A percentile compares a stretch with the other conserved stretches of the same genome.
phyloP scores from a whole-genome alignment of 2,113 vertebrate species.

The Vidua macroura region DNA sequence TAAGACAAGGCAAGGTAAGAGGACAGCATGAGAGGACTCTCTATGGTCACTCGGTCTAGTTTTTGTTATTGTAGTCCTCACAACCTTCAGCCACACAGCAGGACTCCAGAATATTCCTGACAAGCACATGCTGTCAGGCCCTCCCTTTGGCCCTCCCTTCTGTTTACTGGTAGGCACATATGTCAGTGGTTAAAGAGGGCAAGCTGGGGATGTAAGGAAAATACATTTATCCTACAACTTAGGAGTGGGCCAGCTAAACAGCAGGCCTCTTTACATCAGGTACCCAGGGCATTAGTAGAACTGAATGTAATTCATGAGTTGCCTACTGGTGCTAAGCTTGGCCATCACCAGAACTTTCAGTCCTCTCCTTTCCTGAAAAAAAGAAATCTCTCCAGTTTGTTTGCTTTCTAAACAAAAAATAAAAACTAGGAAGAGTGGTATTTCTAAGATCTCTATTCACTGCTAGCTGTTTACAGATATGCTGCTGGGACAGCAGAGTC shows the following conservation, averaged over 20 bases:
- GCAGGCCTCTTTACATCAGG: not conserved
- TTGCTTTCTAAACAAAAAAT: constrained; percentile 48
- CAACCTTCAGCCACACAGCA: not conserved
- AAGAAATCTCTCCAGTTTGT: constrained; percentile 2
- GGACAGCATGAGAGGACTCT: not conserved
- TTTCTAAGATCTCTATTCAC: constrained; percentile 56
- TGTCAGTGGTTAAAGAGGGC: not conserved
- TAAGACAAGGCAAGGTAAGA: not conserved
- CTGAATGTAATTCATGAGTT: not conserved
- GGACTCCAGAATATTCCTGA: not conserved
- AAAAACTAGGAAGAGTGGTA: not conserved
- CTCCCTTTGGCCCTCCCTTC: not conserved
- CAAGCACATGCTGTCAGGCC: not conserved
- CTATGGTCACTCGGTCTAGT: not conserved
- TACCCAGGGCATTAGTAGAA: not conserved
- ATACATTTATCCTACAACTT: not conserved
- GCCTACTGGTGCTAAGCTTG: not conserved
- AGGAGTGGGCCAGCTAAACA: not conserved
- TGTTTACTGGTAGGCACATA: not conserved
- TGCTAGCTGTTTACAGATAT: constrained; percentile 33
- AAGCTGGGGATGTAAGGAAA: not conserved
- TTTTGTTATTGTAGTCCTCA: not conserved
- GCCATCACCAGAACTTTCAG: not conserved
- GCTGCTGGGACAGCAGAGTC: constrained; percentile 16
- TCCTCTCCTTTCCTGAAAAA: not conserved